Percentiles rank a stretch among this genome's conserved stretches.
phyloP scores from a whole-genome alignment of 2,113 vertebrate species.

The Elephantulus edwardii region DNA sequence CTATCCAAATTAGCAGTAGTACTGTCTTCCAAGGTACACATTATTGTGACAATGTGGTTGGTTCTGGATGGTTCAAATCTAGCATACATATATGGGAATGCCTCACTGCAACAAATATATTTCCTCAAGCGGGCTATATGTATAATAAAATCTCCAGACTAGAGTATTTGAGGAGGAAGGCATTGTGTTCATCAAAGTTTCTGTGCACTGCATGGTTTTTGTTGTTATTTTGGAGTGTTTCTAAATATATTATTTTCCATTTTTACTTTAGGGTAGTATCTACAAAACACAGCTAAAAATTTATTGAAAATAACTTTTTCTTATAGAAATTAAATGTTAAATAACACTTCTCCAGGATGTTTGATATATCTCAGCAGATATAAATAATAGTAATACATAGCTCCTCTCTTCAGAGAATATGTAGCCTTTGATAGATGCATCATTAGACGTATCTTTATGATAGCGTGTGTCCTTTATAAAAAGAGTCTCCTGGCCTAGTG shows the following conservation, averaged over 20 bases:
- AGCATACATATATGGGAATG: constrained; percentile 35
- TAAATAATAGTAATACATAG: not conserved
- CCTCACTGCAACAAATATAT: constrained; percentile 21
- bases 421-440: not conserved
- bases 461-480: not conserved
- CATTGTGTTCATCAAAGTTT: not conserved
- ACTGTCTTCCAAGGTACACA: constrained; percentile 41
- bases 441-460: not conserved
- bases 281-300: not conserved
- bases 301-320: constrained; percentile 10
- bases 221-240: not conserved
- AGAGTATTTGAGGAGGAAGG: constrained; percentile 27
- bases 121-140: constrained; percentile 52
- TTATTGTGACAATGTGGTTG: not conserved
- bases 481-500: too few species aligned
- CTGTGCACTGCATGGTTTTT: constrained; percentile 45
- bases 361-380: not conserved
- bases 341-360: not conserved
- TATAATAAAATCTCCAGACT: constrained; percentile 47
- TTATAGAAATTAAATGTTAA: not conserved
- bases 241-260: not conserved
- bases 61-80: constrained; percentile 41
- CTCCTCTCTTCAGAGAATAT: not conserved
- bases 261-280: not conserved
- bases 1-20: constrained; percentile 45